Evolutionary conservation across 1,140 invertebrate genomes (phyloP).

Genomic region (Riptortus pedestris): DNA sequence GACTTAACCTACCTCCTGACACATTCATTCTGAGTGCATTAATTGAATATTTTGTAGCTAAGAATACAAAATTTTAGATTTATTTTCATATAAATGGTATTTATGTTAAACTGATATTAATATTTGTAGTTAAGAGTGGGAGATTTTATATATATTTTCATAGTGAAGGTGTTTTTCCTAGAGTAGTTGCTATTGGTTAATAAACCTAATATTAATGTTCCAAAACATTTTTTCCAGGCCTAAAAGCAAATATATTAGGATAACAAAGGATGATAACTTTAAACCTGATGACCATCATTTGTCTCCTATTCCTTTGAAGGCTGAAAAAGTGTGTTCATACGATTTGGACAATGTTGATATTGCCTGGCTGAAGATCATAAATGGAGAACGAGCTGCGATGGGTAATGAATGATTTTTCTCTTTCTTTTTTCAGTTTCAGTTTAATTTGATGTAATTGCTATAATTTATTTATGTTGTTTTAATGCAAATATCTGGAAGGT

Average conservation of each 20-base stretch:
- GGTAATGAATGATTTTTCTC: constrained; percentile 36
- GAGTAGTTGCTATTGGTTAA: too few species aligned
- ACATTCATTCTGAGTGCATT: too few species aligned
- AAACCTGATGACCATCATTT: constrained; percentile 71
- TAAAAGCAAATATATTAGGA: constrained; percentile 82
- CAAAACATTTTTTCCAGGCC: constrained; percentile 49
- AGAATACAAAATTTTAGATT: too few species aligned
- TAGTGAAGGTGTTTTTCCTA: too few species aligned
- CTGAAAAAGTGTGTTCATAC: constrained; percentile 87
- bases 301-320: constrained; percentile 70
- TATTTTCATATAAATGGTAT: too few species aligned
- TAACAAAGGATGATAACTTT: constrained; percentile 79
- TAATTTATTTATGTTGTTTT: too few species aligned
- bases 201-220: not conserved
- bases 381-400: constrained; percentile 66
- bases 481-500: too few species aligned
- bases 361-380: constrained; percentile 77
- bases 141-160: too few species aligned
- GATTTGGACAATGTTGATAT: constrained; percentile 90
- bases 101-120: too few species aligned
- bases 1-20: too few species aligned
- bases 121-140: too few species aligned
- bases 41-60: too few species aligned
- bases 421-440: not conserved
- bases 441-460: not conserved